phyloP scores from a whole-genome alignment of 2,113 vertebrate genomes.

The Carassius carassius region DNA sequence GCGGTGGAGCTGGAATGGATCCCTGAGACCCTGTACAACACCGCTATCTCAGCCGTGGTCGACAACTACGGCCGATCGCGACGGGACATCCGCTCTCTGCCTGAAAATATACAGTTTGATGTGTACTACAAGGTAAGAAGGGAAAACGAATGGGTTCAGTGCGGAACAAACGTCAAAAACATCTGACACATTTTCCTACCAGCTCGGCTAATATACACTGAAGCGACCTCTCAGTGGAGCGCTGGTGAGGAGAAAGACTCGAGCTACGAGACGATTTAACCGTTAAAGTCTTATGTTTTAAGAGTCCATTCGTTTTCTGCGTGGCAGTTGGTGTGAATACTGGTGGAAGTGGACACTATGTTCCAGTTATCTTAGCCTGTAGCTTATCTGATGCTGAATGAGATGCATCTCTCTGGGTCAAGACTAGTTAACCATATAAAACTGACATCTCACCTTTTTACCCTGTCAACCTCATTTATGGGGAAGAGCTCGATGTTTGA shows the following conservation, averaged over 20 bases:
- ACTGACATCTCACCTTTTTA: neutral
- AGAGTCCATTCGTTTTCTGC: neutral
- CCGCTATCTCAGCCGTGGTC: conserved; percentile 95
- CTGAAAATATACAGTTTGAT: conserved; percentile 97
- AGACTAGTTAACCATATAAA: neutral
- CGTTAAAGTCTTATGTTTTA: neutral
- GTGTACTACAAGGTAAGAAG: conserved; percentile 92
- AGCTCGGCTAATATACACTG: neutral
- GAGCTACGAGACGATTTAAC: neutral
- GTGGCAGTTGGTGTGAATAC: neutral
- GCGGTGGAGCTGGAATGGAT: conserved; percentile 98
- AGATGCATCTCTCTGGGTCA: neutral
- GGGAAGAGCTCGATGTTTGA: too few species aligned
- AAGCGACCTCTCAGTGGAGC: neutral
- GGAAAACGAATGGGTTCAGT: too few species aligned
- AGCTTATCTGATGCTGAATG: neutral
- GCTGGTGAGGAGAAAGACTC: neutral
- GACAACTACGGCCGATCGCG: conserved; percentile 93
- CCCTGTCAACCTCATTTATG: neutral
- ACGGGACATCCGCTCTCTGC: conserved; percentile 91
- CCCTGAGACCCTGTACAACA: conserved; percentile 97
- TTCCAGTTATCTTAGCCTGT: neutral
- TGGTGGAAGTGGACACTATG: neutral
- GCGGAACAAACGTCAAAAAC: neutral
- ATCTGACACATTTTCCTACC: neutral